Conservation (phyloP, 2,888 invertebrate genomes). For the Bursaphelenchus okinawaensis region DNA sequence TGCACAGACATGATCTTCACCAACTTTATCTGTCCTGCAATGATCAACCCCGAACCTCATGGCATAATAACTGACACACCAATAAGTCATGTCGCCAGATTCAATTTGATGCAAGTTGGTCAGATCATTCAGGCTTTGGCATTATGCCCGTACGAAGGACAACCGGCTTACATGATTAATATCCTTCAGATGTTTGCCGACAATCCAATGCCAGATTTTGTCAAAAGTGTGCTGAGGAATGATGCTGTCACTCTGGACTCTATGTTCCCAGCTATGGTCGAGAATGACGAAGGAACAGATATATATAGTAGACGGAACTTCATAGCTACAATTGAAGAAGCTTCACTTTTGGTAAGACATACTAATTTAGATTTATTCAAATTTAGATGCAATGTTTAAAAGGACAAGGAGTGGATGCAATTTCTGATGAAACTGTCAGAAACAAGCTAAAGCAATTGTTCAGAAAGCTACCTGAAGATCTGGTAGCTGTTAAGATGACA, state of each 20-base stretch:
- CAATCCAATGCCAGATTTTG: slow-evolving; percentile 30
- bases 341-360: slow-evolving; percentile 37
- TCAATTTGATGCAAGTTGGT: slow-evolving; percentile 73
- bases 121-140: slow-evolving; percentile 87
- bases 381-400: slow-evolving; percentile 28
- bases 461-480: slow-evolving; percentile 27
- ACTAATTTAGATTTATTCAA: not conserved
- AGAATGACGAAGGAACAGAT: slow-evolving; percentile 26
- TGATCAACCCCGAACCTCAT: slow-evolving; percentile 77
- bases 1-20: slow-evolving; percentile 88
- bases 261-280: slow-evolving; percentile 28
- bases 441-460: slow-evolving; percentile 23
- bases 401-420: slow-evolving; percentile 27
- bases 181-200: slow-evolving; percentile 59
- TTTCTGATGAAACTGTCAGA: slow-evolving; percentile 23
- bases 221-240: slow-evolving; percentile 21
- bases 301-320: slow-evolving; percentile 26
- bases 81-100: slow-evolving; percentile 76
- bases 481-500: slow-evolving; percentile 3
- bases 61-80: slow-evolving; percentile 83
- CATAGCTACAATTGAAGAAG: slow-evolving; percentile 41
- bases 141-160: slow-evolving; percentile 75
- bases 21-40: slow-evolving; percentile 88
- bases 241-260: slow-evolving; percentile 24
- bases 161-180: slow-evolving; percentile 69